Evolutionary conservation across 2,797 vertebrate species (phyloP), one percentile per base, ranked within the genome.

Genomic region (Fistularia tabacaria): DNA sequence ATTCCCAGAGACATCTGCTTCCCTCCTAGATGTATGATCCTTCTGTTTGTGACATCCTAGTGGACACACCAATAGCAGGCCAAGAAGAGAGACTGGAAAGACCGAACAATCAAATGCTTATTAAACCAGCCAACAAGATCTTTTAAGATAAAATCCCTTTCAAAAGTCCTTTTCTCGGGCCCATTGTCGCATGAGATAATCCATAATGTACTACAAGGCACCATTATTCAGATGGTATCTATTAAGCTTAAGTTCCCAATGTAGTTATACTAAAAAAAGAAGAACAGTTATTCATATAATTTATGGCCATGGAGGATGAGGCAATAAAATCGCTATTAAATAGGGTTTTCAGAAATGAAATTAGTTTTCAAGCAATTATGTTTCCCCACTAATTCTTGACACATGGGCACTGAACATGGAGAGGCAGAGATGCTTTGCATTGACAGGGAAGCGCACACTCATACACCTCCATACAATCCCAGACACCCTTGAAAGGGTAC

Each of bases 351-450:
- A 83, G 67, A 81, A 72, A 88, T 81, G 67, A 84, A 88, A 87
- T 87, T 85, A 84, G 75, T 86, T 89, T 83, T 80, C 79, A 81
- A 83, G 81, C 80, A 87, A 87, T 89, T 85, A 87, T 77, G 77
- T 71, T 65, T 78, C 74, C 79, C 68, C 46, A 49, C 82, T 85
- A 83, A 87, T 84, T 86, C 73, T 78, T 81, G 66, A 82, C 80
- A 80, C 82, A 80, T 54, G 63, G 77, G 74, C 74, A 62, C 69
- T 39, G 67, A 71, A 78, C 59, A 64, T 58, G 71, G 67, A 71
- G 65, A 69, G 62, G 64, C 41, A 68, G 69, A 71, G 73, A 57
- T 36, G 58, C 52, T 10, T 53, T 4, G 48, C 11, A 52, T 70
- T 51, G 38, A 39, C 48, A 25, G 25, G 3, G 15, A 36, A 14